Conservation (phyloP, 2,797 vertebrate species). For the Acrossocheilus wenchowensis region DNA sequence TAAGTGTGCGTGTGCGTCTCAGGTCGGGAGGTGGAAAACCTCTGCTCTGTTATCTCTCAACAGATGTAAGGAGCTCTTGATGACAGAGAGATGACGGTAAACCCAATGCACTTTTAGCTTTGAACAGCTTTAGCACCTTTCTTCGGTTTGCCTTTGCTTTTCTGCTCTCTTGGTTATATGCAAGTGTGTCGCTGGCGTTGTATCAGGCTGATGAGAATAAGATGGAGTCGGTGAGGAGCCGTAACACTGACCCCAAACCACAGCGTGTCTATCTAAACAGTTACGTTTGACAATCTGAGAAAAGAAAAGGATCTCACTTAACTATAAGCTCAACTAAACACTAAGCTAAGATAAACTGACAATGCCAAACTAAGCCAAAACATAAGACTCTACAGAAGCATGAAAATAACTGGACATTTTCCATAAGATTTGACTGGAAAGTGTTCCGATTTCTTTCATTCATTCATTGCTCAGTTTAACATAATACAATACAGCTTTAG, state of each 20-base stretch:
- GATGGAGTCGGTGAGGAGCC: not conserved
- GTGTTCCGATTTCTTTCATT: not conserved
- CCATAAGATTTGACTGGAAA: not conserved
- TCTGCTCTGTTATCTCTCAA: slow-evolving; percentile 40
- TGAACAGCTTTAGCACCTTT: slow-evolving; percentile 25
- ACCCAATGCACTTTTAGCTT: not conserved
- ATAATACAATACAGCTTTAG: not conserved
- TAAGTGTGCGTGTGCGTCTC: not conserved
- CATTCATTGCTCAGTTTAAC: not conserved
- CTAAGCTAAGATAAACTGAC: not conserved
- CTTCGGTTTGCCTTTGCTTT: not conserved
- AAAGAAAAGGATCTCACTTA: not conserved
- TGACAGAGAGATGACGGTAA: slow-evolving; percentile 31
- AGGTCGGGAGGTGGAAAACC: not conserved
- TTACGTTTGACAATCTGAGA: not conserved
- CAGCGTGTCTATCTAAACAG: not conserved
- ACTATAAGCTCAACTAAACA: not conserved
- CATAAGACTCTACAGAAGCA: not conserved
- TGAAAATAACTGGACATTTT: not conserved
- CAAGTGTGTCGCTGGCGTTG: not conserved
- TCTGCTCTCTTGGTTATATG: not conserved
- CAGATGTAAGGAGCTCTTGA: slow-evolving; percentile 61
- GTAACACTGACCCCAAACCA: not conserved
- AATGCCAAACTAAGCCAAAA: not conserved
- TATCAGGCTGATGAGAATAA: not conserved